A percentile compares a stretch with the other conserved stretches of the same genome.
phyloP scores from a whole-genome alignment of 2,113 vertebrate genomes.

The Piliocolobus tephrosceles region DNA sequence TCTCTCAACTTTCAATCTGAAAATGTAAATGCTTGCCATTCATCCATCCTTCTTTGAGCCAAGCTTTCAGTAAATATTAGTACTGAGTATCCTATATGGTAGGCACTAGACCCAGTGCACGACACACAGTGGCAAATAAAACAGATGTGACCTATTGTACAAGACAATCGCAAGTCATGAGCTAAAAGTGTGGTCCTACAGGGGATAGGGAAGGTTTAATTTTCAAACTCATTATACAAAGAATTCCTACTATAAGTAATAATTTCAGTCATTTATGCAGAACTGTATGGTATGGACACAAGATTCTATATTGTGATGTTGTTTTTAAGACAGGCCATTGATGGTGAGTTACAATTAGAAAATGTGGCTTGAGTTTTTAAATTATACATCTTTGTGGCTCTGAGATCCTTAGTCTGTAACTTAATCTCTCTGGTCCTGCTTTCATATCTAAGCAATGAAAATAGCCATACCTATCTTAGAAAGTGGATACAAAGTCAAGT shows the following conservation, averaged over 20 bases:
- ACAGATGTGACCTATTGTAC: neutral
- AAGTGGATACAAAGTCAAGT: neutral
- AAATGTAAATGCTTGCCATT: neutral
- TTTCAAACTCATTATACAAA: neutral
- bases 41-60: neutral
- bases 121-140: neutral
- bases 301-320: neutral
- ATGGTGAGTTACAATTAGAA: neutral
- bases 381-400: neutral
- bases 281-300: neutral
- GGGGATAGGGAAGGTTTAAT: neutral
- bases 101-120: rapidly evolving
- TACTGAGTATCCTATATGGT: rapidly evolving
- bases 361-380: too few species aligned
- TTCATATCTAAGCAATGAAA: neutral
- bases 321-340: neutral
- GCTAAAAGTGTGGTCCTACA: too few species aligned
- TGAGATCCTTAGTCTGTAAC: neutral
- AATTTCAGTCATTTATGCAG: neutral
- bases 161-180: too few species aligned
- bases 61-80: neutral
- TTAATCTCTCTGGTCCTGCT: neutral
- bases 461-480: neutral
- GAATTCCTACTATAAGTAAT: neutral
- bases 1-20: neutral